Evolutionary conservation across 2,113 vertebrate species (phyloP).

Genomic region (Pyrgilauda ruficollis): DNA sequence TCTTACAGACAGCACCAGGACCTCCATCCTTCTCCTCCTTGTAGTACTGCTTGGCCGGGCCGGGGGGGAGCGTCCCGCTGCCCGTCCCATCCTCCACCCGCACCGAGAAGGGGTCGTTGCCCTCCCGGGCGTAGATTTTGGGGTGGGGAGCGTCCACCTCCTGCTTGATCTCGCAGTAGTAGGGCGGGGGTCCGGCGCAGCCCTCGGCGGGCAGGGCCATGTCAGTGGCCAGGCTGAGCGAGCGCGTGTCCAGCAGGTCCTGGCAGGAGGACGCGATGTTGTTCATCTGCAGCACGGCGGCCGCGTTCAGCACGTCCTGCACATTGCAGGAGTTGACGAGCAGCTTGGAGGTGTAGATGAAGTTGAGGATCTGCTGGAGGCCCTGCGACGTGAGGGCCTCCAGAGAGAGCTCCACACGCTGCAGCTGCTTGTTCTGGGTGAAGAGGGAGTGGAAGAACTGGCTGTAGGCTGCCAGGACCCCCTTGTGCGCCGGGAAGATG

Average conservation of each 20-base stretch:
- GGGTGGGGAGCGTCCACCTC: slow-evolving; percentile 80
- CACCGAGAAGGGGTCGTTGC: slow-evolving; percentile 83
- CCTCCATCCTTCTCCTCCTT: slow-evolving; percentile 81
- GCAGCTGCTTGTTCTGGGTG: slow-evolving; percentile 90
- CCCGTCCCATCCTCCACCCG: slow-evolving; percentile 81
- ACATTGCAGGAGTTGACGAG: slow-evolving; percentile 89
- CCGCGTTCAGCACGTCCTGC: slow-evolving; percentile 87
- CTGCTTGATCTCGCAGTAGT: slow-evolving; percentile 91
- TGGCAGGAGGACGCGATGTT: slow-evolving; percentile 91
- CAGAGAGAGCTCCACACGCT: slow-evolving; percentile 88
- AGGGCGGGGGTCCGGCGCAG: slow-evolving; percentile 60
- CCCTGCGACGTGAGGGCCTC: slow-evolving; percentile 88
- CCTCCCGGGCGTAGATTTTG: slow-evolving; percentile 86
- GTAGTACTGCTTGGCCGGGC: slow-evolving; percentile 82
- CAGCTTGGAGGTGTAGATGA: slow-evolving; percentile 95
- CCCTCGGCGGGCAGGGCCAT: slow-evolving; percentile 76
- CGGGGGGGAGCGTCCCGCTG: neutral
- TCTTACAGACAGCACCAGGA: slow-evolving; percentile 72
- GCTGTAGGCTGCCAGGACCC: slow-evolving; percentile 91
- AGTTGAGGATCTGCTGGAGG: slow-evolving; percentile 94
- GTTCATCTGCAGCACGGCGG: slow-evolving; percentile 90
- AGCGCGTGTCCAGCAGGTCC: slow-evolving; percentile 86
- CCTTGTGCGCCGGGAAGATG: slow-evolving; percentile 91
- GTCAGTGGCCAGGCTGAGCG: slow-evolving; percentile 75
- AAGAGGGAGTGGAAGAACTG: slow-evolving; percentile 95